phyloP scores from a whole-genome alignment of 2,888 invertebrate genomes.

The Petrophora chlorosata region DNA sequence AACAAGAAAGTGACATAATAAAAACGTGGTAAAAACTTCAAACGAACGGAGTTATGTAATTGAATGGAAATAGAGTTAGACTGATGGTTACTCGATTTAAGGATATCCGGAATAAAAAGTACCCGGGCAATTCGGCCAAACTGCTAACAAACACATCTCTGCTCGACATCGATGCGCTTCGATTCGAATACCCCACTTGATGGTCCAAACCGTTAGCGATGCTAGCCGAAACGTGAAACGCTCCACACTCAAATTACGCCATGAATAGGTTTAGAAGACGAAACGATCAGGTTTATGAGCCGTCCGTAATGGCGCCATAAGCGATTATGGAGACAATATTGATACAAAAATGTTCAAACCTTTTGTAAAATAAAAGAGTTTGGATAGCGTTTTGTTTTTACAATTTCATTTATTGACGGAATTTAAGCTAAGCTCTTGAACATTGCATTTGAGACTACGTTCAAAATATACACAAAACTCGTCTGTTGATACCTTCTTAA shows the following conservation, averaged over 20 bases:
- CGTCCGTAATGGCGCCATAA: conserved; percentile 34
- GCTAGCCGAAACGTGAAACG: conserved; percentile 49
- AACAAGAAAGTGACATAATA: no score
- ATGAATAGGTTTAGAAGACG: conserved; percentile 35
- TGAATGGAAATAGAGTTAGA: no score
- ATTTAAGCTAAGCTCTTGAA: conserved; percentile 21
- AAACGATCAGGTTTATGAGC: conserved; percentile 34
- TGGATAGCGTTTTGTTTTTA: conserved; percentile 31
- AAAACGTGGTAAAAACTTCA: no score
- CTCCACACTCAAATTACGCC: conserved; percentile 37
- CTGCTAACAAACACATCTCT: conserved; percentile 5
- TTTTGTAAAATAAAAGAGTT: conserved; percentile 34
- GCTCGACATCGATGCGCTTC: conserved; percentile 45
- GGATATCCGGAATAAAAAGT: neutral
- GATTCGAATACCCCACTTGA: conserved; percentile 52
- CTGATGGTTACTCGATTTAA: neutral
- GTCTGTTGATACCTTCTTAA: conserved; percentile 30
- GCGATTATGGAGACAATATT: conserved; percentile 37
- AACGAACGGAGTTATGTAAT: no score
- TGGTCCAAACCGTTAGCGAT: conserved; percentile 36
- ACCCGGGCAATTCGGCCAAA: conserved; percentile 1
- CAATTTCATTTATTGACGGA: conserved; percentile 32
- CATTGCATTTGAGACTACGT: conserved; percentile 7
- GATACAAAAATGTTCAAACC: conserved; percentile 35
- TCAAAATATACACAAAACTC: conserved; percentile 29